Evolutionary conservation across 2,888 invertebrate species (phyloP), one percentile per base, ranked within the genome.

Genomic region (Laothoe populi): DNA sequence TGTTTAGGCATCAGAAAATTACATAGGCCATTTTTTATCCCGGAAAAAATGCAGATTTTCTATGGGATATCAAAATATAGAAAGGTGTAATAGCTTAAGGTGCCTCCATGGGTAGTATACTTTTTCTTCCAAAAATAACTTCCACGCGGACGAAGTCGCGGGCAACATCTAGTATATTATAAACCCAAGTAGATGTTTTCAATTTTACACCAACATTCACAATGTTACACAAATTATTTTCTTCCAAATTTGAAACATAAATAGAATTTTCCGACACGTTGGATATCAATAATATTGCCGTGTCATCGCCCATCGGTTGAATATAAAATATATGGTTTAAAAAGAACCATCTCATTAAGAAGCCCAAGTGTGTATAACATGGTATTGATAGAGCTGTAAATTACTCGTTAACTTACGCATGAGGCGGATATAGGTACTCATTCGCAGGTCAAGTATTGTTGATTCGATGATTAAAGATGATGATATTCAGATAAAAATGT

Each of bases 401-500:
- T 53, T 35, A 19, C 53, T 53, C 53, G 35, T 53, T 53, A 53
- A 26, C 24, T 24, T 31, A 49, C 16, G 16, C 42, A 42, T 10
- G 19, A 35, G 10, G 19, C 53, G 53, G 60, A 64, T 65, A 63
- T 67, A 67, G 64, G 65, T 66, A 73, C 70, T 71, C 72, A 63
- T 70, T 75, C 68, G 67, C 61, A 57, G 66, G 65, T 71, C 68
- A 68, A n/a, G 65, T 68, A 69, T 77, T 76, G 73, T 64, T 62
- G 64, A 63, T 62, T 58, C 67, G 65, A 66, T 77, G 74, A 81
- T 81, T 80, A 80, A 62, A 66, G 66, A 65, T 70, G 76, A 81
- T 81, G 80, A 81, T 79, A 79, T 80, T 79, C 79, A 78, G 74
- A 78, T 77, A 77, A 75, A 59, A 60, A 60, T 49, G n/a, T 48